phyloP scores from a whole-genome alignment of 35 echinoderm and acorn worm genomes.

The Holothuria glaberrima region DNA sequence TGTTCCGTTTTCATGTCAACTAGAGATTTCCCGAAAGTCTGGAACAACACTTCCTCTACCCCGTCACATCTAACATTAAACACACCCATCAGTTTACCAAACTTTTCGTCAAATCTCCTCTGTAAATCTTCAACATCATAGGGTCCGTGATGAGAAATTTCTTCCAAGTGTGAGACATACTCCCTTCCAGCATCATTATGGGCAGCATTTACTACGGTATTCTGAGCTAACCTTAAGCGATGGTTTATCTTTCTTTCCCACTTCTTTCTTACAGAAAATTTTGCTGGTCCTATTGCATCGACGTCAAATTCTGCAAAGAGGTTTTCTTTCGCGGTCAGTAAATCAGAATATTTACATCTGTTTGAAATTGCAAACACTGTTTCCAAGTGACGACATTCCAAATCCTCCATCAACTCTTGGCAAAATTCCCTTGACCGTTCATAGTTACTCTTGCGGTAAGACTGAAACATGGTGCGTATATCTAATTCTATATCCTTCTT shows the following conservation, averaged over 20 bases:
- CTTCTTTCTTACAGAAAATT: background rate
- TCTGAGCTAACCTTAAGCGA: background rate
- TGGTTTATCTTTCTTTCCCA: background rate
- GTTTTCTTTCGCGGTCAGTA: background rate
- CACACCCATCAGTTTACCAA: background rate
- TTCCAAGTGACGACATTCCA: background rate
- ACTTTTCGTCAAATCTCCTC: background rate
- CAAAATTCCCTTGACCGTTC: background rate
- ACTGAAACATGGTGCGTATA: background rate
- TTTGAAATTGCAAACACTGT: background rate
- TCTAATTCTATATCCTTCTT: too few species aligned
- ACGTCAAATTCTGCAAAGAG: background rate
- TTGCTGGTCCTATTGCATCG: constrained; percentile 3
- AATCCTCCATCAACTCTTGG: background rate
- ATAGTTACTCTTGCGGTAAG: background rate
- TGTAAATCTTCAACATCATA: background rate
- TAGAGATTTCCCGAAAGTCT: background rate
- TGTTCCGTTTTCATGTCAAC: background rate
- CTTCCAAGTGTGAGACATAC: background rate
- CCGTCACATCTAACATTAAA: constrained; percentile 21
- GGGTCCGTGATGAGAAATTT: background rate
- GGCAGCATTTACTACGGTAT: background rate
- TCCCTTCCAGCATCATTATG: background rate
- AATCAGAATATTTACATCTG: background rate
- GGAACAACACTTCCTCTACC: background rate